phyloP scores from a whole-genome alignment of 1,140 invertebrate genomes.

The Aricia agestis region DNA sequence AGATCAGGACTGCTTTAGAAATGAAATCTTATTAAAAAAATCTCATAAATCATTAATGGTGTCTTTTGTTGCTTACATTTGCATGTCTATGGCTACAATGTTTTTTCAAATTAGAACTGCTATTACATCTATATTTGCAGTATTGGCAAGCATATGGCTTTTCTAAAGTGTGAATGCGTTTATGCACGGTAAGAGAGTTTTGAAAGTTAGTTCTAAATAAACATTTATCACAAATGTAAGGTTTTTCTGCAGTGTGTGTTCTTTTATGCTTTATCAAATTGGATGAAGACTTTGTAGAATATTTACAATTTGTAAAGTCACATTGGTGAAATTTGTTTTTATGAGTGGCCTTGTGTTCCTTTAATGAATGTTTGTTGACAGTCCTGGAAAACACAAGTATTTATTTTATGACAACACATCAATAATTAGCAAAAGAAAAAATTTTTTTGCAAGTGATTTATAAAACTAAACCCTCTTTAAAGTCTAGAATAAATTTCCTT shows the following conservation, averaged over 20 bases:
- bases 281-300: slow-evolving; percentile 50
- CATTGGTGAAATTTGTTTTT: slow-evolving; percentile 40
- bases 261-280: slow-evolving; percentile 63
- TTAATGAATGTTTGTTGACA: slow-evolving; percentile 25
- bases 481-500: too few relatives aligned
- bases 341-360: slow-evolving; percentile 27
- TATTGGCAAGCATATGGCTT: slow-evolving; percentile 60
- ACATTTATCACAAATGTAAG: slow-evolving; percentile 84
- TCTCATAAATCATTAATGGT: too few relatives aligned
- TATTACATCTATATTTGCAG: slow-evolving; percentile 70
- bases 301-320: slow-evolving; percentile 46
- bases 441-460: too few relatives aligned
- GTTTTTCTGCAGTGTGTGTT: slow-evolving; percentile 77
- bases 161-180: slow-evolving; percentile 61
- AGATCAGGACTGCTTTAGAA: background rate
- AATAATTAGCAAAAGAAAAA: background rate
- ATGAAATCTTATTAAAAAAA: background rate
- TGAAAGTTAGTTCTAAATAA: slow-evolving; percentile 68
- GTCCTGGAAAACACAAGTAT: slow-evolving; percentile 34
- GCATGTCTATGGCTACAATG: slow-evolving; percentile 57
- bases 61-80: slow-evolving; percentile 14
- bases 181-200: slow-evolving; percentile 65
- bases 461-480: too few relatives aligned
- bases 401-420: background rate
- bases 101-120: slow-evolving; percentile 73